Evolutionary conservation across 2,888 invertebrate species (phyloP).

Genomic region (Aplocera efformata): DNA sequence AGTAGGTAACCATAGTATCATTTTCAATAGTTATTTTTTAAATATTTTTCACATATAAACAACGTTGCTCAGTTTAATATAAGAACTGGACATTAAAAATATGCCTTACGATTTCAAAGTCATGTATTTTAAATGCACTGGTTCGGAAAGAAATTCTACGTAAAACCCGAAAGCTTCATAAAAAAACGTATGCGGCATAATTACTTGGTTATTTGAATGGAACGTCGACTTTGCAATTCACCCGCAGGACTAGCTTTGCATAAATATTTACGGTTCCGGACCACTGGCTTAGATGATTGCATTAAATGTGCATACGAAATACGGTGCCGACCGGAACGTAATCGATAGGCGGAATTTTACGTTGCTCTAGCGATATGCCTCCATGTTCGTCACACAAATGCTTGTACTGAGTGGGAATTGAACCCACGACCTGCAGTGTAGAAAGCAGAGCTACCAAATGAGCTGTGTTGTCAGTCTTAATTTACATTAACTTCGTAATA

Average conservation of each 20-base stretch:
- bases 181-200: constrained; percentile 25
- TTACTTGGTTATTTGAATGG: constrained; percentile 32
- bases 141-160: constrained; percentile 9
- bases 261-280: constrained; percentile 62
- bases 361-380: constrained; percentile 13
- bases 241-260: constrained; percentile 44
- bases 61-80: no score
- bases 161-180: constrained; percentile 17
- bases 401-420: constrained; percentile 7
- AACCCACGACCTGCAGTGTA: no score
- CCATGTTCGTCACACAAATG: no score
- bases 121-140: constrained; percentile 8
- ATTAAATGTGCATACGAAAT: constrained; percentile 59
- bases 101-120: no score
- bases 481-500: no score
- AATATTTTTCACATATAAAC: no score
- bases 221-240: constrained; percentile 28
- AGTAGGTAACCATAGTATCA: no score
- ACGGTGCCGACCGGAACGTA: constrained; percentile 36
- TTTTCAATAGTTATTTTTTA: no score
- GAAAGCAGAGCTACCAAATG: no score
- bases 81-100: no score
- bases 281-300: constrained; percentile 62
- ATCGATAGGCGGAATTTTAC: constrained; percentile 43
- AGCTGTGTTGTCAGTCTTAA: no score